Percentiles rank a stretch among this genome's conserved stretches.
Evolutionary conservation across 2,888 invertebrate species (phyloP).

Genomic region (Carterocephalus palaemon): DNA sequence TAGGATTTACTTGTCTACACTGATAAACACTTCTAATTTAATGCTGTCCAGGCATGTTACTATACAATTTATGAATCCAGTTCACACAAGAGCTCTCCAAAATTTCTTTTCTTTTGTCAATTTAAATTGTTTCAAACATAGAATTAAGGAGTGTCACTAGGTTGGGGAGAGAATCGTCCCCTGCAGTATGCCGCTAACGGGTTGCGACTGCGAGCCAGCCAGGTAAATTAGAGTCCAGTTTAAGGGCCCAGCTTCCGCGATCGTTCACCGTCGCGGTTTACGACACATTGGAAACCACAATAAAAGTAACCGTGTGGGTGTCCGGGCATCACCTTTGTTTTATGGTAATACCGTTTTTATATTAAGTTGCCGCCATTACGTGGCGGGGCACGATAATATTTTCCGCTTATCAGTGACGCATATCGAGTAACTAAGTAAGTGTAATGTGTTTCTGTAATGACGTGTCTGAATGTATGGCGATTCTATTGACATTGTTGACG

Average conservation of each 20-base stretch:
- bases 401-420: conserved; percentile 28
- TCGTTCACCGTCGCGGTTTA: conserved; percentile 29
- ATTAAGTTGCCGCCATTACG: conserved; percentile 46
- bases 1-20: no score
- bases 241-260: conserved; percentile 27
- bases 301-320: conserved; percentile 57
- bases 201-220: no score
- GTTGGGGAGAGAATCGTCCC: no score
- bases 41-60: no score
- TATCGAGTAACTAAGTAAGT: conserved; percentile 25
- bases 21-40: no score
- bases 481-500: conserved; percentile 14
- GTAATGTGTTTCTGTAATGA: conserved; percentile 21
- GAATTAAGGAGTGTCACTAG: no score
- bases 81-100: no score
- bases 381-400: conserved; percentile 29
- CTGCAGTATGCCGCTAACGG: no score
- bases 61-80: no score
- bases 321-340: conserved; percentile 53
- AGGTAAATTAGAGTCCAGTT: no score
- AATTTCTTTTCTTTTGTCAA: no score
- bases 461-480: conserved; percentile 15
- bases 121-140: no score
- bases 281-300: conserved; percentile 40
- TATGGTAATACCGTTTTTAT: conserved; percentile 53